Evolutionary conservation across 64 coral and sea anemone species (phyloP).

Genomic region (Montipora capricornis): DNA sequence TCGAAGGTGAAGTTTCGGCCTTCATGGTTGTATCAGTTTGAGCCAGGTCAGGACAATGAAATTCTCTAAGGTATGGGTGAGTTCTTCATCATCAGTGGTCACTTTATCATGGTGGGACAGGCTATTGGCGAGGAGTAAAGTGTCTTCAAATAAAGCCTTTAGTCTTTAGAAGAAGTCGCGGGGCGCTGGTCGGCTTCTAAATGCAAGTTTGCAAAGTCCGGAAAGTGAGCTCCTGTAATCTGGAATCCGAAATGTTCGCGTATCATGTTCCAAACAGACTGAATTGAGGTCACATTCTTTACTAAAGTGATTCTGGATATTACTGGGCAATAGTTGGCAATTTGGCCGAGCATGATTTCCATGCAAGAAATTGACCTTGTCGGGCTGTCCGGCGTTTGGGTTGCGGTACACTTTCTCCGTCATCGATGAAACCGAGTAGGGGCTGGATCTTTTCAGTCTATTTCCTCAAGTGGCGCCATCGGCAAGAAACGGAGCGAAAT

Average conservation of each 20-base stretch:
- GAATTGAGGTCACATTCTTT: conserved; percentile 24
- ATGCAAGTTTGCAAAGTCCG: conserved; percentile 17
- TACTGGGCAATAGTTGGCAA: background rate
- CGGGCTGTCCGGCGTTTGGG: background rate
- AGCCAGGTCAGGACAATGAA: too few species aligned
- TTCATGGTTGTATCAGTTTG: background rate
- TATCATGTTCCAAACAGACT: conserved; percentile 27
- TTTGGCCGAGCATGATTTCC: conserved; percentile 23
- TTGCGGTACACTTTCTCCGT: background rate
- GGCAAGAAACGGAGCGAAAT: conserved; percentile 45
- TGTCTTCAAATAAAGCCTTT: conserved; percentile 57
- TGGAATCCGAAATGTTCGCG: conserved; percentile 50
- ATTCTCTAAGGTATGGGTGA: background rate
- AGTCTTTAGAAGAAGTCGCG: conserved; percentile 53
- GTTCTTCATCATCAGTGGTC: conserved; percentile 11
- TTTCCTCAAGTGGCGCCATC: conserved; percentile 14
- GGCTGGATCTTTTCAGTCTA: conserved; percentile 40
- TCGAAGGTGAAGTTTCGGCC: background rate
- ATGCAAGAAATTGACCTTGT: conserved; percentile 33
- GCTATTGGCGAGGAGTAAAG: conserved; percentile 18
- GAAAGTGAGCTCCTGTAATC: conserved; percentile 56
- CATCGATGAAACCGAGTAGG: background rate
- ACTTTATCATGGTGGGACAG: conserved; percentile 30
- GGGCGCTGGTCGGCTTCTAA: conserved; percentile 27
- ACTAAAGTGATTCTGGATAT: conserved; percentile 18